These are phyloP conservation scores for Lasiurus cinereus DNA, from an alignment of 2,113 vertebrate species.

Conservation along the genomic window DNA sequence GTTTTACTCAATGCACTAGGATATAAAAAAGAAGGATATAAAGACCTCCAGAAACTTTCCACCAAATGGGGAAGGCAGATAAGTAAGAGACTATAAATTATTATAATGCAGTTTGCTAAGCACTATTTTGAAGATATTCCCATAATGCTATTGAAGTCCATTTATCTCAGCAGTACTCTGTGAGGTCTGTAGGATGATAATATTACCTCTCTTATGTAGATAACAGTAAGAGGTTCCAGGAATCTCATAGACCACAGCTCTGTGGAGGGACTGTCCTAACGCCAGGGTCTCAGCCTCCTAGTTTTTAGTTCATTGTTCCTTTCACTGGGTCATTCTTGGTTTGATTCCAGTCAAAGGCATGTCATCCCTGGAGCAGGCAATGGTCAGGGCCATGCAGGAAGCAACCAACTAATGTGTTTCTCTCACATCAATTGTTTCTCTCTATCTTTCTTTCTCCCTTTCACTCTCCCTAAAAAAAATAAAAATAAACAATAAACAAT, in stretches of 20 bases:
- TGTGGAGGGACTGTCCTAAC: background rate
- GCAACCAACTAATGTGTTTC: too few relatives aligned
- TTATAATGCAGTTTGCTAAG: background rate
- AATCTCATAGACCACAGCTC: background rate
- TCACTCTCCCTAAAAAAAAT: too few relatives aligned
- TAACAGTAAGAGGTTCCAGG: background rate
- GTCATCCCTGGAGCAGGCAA: too few relatives aligned
- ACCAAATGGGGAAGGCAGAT: background rate
- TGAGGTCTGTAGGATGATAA: background rate
- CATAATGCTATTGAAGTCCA: background rate
- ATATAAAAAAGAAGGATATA: background rate
- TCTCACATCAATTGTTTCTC: too few relatives aligned
- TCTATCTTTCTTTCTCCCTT: too few relatives aligned
- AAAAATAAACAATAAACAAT: too few relatives aligned
- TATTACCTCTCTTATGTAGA: background rate
- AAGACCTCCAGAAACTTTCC: background rate
- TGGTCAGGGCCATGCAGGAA: too few relatives aligned
- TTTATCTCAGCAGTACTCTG: background rate
- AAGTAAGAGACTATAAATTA: background rate
- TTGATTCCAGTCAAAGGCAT: background rate
- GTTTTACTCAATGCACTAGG: background rate
- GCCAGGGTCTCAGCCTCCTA: background rate
- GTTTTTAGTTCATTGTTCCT: rapidly evolving
- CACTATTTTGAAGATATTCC: background rate
- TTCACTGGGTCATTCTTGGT: background rate